phyloP scores from a whole-genome alignment of 2,113 vertebrate genomes.

The Balaenoptera acutorostrata region DNA sequence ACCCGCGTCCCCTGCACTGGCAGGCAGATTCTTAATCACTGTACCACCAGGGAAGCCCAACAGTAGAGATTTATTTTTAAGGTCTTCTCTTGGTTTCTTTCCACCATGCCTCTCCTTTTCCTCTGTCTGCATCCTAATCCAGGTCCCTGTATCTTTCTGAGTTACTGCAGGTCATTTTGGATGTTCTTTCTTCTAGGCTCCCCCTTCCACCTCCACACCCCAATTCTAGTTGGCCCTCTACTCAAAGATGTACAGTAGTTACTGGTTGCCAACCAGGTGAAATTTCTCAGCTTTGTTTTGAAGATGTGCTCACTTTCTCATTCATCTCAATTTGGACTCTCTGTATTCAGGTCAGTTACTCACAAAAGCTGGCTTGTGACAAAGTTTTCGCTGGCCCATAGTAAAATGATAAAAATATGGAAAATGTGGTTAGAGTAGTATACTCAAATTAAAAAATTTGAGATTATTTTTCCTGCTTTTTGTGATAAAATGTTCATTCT shows the following conservation, averaged over 20 bases:
- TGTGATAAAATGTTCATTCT: background rate
- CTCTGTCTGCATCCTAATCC: background rate
- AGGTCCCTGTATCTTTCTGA: background rate
- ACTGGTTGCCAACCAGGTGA: background rate
- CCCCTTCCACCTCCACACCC: accelerated
- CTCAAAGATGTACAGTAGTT: background rate
- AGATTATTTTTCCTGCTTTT: background rate
- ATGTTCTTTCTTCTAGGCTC: background rate
- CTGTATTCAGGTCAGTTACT: background rate
- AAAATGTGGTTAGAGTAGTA: background rate
- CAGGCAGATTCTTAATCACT: too few relatives aligned
- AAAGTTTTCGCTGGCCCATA: background rate
- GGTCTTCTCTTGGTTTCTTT: background rate
- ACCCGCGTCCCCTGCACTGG: too few relatives aligned
- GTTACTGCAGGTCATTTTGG: background rate
- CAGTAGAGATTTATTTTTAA: background rate
- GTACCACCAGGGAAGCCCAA: too few relatives aligned
- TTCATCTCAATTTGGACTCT: background rate
- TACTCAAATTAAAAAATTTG: background rate
- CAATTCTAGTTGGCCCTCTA: background rate
- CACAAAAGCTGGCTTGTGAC: background rate
- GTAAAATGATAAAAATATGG: background rate
- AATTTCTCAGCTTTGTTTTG: background rate
- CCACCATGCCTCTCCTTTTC: background rate
- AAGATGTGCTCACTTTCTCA: background rate